phyloP scores from a whole-genome alignment of 1,140 invertebrate genomes.

The Leptoteleia sp. region DNA sequence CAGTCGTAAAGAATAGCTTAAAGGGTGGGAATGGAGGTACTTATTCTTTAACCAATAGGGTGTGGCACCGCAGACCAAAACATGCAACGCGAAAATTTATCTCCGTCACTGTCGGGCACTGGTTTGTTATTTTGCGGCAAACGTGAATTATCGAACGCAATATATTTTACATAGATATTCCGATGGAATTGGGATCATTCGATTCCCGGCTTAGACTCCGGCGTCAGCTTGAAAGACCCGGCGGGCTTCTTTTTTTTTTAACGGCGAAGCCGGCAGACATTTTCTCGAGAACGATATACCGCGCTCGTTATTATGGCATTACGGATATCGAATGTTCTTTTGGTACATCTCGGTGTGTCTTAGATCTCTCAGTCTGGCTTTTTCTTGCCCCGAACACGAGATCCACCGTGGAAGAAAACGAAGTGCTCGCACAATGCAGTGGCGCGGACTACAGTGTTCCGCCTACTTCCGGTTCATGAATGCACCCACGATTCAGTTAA shows the following conservation, averaged over 20 bases:
- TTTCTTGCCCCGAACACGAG: slow-evolving; percentile 52
- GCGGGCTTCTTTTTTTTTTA: slow-evolving; percentile 70
- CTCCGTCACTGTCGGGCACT: too few species aligned
- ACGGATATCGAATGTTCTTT: slow-evolving; percentile 77
- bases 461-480: slow-evolving; percentile 77
- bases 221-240: slow-evolving; percentile 46
- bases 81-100: too few species aligned
- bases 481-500: slow-evolving; percentile 73
- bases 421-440: slow-evolving; percentile 69
- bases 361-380: slow-evolving; percentile 55
- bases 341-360: slow-evolving; percentile 53
- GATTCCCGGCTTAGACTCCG: slow-evolving; percentile 71
- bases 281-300: slow-evolving; percentile 50
- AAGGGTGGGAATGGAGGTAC: too few species aligned
- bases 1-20: too few species aligned
- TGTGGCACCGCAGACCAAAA: too few species aligned
- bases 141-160: too few species aligned
- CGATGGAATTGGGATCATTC: slow-evolving; percentile 53
- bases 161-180: slow-evolving; percentile 16
- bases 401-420: slow-evolving; percentile 59
- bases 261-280: slow-evolving; percentile 35
- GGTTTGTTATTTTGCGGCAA: too few species aligned
- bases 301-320: slow-evolving; percentile 75
- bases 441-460: slow-evolving; percentile 71
- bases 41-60: too few species aligned